These are phyloP conservation scores for Siniperca obscura DNA, from an alignment of 2,797 vertebrate genomes.

Conservation along the genomic window DNA sequence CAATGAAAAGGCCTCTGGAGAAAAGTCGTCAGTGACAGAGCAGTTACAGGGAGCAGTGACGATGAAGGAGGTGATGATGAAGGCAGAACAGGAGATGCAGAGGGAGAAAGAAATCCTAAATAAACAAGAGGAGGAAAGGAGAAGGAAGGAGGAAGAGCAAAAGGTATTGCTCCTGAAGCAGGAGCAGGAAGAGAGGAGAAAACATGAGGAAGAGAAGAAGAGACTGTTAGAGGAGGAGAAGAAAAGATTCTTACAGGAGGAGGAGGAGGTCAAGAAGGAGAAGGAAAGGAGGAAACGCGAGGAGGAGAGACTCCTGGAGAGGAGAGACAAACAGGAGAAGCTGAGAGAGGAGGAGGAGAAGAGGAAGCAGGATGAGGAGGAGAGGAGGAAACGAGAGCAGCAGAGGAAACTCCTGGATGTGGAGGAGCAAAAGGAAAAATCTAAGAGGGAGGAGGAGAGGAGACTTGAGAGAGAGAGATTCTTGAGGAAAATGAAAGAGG, in stretches of 20 bases:
- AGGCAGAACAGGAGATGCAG: conserved; percentile 49
- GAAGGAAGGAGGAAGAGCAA: conserved; percentile 53
- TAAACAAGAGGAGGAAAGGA: conserved; percentile 51
- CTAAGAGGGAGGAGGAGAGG: conserved; percentile 63
- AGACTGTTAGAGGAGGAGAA: conserved; percentile 65
- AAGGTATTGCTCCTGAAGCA: conserved; percentile 46
- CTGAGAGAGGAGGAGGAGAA: conserved; percentile 54
- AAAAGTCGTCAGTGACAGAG: conserved; percentile 46
- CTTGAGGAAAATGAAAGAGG: conserved; percentile 61
- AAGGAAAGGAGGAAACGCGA: conserved; percentile 59
- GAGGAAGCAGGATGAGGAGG: conserved; percentile 37
- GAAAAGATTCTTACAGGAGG: conserved; percentile 64
- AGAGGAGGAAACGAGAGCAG: conserved; percentile 51
- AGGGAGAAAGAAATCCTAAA: conserved; percentile 35
- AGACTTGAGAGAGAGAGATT: conserved; percentile 59
- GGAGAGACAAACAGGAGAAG: conserved; percentile 61
- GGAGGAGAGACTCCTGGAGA: conserved; percentile 68
- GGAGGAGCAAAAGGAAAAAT: conserved; percentile 53
- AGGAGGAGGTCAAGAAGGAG: conserved; percentile 57
- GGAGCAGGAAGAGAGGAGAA: conserved; percentile 53
- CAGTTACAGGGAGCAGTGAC: conserved; percentile 54
- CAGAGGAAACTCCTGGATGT: conserved; percentile 43
- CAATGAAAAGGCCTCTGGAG: conserved; percentile 57
- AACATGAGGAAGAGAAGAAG: conserved; percentile 68
- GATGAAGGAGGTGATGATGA: conserved; percentile 32